Evolutionary conservation across 2,888 invertebrate genomes (phyloP).

Genomic region (Macrophya alboannulata): DNA sequence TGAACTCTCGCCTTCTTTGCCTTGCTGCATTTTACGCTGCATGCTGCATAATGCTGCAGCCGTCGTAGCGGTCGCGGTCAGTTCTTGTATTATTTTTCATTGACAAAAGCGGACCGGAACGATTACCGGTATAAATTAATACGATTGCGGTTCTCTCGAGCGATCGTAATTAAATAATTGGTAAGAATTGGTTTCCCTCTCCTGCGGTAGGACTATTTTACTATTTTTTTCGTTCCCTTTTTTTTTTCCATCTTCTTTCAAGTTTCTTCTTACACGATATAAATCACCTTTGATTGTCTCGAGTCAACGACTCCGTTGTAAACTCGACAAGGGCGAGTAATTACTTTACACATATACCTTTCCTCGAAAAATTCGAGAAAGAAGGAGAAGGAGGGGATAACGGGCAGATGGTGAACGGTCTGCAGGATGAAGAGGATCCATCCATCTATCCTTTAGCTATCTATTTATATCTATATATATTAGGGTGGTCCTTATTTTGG

Average conservation of each 20-base stretch:
- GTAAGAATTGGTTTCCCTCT: too few species aligned
- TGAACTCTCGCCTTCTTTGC: constrained; percentile 51
- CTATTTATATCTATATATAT: too few species aligned
- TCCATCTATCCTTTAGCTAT: background rate
- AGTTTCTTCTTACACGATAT: too few species aligned
- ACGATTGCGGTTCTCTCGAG: background rate
- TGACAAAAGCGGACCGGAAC: background rate
- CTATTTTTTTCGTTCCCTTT: background rate
- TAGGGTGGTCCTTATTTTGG: too few species aligned
- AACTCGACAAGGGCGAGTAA: background rate
- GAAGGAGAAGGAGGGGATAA: constrained; percentile 60
- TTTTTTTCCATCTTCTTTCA: too few species aligned
- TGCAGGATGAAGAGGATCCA: constrained; percentile 7
- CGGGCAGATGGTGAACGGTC: constrained; percentile 48
- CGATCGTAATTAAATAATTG: background rate
- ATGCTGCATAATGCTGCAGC: background rate
- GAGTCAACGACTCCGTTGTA: too few species aligned
- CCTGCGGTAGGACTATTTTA: too few species aligned
- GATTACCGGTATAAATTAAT: background rate
- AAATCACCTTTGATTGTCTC: too few species aligned
- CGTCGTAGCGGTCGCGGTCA: background rate
- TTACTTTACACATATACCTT: background rate
- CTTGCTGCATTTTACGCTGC: constrained; percentile 11
- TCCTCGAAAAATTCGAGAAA: constrained; percentile 2
- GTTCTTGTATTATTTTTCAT: background rate